A percentile compares a stretch with the other conserved stretches of the same genome.
Evolutionary conservation across 1,140 invertebrate genomes (phyloP).

Genomic region (Zaprionus taronus): DNA sequence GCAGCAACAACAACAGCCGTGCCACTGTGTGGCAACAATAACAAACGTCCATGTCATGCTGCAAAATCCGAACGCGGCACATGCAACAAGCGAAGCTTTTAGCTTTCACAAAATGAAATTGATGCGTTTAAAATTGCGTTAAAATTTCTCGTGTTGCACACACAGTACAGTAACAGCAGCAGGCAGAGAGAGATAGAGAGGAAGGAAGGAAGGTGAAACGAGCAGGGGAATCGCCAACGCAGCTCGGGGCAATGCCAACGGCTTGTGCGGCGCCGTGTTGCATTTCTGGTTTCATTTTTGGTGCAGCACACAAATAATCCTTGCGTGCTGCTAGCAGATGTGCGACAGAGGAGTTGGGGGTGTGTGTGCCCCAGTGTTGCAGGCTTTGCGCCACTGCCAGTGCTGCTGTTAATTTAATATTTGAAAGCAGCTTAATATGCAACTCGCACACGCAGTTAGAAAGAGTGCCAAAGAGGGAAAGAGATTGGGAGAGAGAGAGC

Average conservation of each 20-base stretch:
- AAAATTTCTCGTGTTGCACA: slow-evolving; percentile 55
- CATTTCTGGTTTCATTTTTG: slow-evolving; percentile 46
- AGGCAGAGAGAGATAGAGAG: background rate
- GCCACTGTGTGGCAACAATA: slow-evolving; percentile 37
- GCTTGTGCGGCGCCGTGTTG: slow-evolving; percentile 36
- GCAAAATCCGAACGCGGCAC: slow-evolving; percentile 45
- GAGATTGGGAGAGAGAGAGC: slow-evolving; percentile 24
- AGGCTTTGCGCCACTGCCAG: slow-evolving; percentile 54
- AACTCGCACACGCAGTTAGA: slow-evolving; percentile 55
- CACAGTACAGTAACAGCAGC: background rate
- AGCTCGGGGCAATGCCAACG: slow-evolving; percentile 28
- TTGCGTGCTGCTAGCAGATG: slow-evolving; percentile 21
- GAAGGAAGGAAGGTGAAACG: background rate
- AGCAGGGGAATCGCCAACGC: background rate
- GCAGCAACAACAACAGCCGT: slow-evolving; percentile 20
- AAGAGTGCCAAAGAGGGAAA: slow-evolving; percentile 18
- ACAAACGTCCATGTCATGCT: slow-evolving; percentile 54
- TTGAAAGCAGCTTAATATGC: slow-evolving; percentile 82
- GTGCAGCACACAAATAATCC: slow-evolving; percentile 61
- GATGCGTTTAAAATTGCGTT: slow-evolving; percentile 81
- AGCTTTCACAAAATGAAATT: slow-evolving; percentile 72
- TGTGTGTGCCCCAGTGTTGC: slow-evolving; percentile 38
- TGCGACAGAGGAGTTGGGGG: background rate
- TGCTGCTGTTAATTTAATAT: slow-evolving; percentile 79
- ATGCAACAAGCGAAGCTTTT: slow-evolving; percentile 70